Conservation (phyloP, 2,888 invertebrate genomes). For the Archips crataeganus region DNA sequence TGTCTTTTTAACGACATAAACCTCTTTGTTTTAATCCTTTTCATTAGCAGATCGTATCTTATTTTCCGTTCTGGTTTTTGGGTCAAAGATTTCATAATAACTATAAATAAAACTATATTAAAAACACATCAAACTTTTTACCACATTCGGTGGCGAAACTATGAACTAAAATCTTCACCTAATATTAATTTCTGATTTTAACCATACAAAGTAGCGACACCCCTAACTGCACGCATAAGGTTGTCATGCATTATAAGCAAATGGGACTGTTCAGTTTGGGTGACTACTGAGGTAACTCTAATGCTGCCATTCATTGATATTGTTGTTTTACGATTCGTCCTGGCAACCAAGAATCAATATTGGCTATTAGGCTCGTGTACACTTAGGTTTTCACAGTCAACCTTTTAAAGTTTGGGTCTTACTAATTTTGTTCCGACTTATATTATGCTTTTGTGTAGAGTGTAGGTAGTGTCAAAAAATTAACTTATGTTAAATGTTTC, state of each 20-base stretch:
- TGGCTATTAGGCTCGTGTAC: conserved; percentile 46
- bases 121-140: neutral
- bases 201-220: neutral
- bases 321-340: conserved; percentile 60
- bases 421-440: too few species aligned
- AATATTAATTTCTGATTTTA: neutral
- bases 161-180: neutral
- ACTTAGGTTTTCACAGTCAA: conserved; percentile 40
- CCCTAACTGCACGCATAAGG: neutral
- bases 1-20: too few species aligned
- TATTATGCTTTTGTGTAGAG: too few species aligned
- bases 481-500: too few species aligned
- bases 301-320: conserved; percentile 44
- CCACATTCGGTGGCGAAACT: neutral
- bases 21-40: too few species aligned
- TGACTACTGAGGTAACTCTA: conserved; percentile 15
- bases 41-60: too few species aligned
- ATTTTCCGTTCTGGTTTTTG: too few species aligned
- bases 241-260: conserved; percentile 5
- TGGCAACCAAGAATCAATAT: conserved; percentile 61
- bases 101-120: too few species aligned
- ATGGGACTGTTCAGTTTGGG: conserved; percentile 20
- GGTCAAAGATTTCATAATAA: too few species aligned
- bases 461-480: too few species aligned
- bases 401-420: too few species aligned